Percentiles rank a stretch among this genome's conserved stretches.
Evolutionary conservation across 2,113 vertebrate species (phyloP).

Genomic region (Laticauda laticaudata): DNA sequence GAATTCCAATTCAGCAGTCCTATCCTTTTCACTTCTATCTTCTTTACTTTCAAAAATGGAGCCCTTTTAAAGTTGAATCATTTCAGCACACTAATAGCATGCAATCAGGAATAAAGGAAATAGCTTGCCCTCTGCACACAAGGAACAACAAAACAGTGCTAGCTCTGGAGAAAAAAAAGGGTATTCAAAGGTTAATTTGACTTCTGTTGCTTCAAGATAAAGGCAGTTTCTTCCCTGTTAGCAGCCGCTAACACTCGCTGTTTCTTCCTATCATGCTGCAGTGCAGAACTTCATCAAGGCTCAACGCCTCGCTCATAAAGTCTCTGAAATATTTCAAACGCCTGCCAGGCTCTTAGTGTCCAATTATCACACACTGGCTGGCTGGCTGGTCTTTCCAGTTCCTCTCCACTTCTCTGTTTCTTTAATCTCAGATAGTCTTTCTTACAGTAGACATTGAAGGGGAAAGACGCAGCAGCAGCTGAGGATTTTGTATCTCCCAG

Average conservation of each 20-base stretch:
- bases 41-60: fast-evolving
- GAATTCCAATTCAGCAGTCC: neutral
- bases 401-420: slow-evolving; percentile 63
- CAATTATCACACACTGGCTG: slow-evolving; percentile 78
- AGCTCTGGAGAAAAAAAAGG: slow-evolving; percentile 37
- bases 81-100: neutral
- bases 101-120: slow-evolving; percentile 15
- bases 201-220: slow-evolving; percentile 67
- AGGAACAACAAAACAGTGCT: slow-evolving; percentile 38
- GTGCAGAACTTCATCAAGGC: slow-evolving; percentile 65
- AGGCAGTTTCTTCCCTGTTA: slow-evolving; percentile 62
- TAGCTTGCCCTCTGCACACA: slow-evolving; percentile 15
- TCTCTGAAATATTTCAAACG: slow-evolving; percentile 80
- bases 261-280: slow-evolving; percentile 64
- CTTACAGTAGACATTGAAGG: slow-evolving; percentile 34
- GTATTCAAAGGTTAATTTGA: slow-evolving; percentile 71
- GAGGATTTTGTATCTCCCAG: slow-evolving; percentile 6
- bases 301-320: slow-evolving; percentile 69
- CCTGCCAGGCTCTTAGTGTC: slow-evolving; percentile 70
- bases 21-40: fast-evolving
- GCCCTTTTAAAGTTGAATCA: neutral
- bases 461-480: slow-evolving; percentile 25
- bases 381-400: slow-evolving; percentile 72
- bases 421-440: slow-evolving; percentile 63
- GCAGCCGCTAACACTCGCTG: slow-evolving; percentile 75